Conservation (phyloP, 2,888 invertebrate species). For the Philonicus albiceps region DNA sequence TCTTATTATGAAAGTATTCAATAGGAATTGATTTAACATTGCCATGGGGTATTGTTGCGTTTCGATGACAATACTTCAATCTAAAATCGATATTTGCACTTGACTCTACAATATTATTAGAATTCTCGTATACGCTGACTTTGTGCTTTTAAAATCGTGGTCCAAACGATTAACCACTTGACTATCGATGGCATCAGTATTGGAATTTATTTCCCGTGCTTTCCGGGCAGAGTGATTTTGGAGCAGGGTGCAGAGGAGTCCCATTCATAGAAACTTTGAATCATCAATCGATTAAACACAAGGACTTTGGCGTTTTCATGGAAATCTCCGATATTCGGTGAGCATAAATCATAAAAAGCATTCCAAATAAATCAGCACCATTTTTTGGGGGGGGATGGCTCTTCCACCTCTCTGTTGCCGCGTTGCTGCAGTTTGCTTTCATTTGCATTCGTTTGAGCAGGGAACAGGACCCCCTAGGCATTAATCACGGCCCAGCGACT, state of each 20-base stretch:
- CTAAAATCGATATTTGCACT: no score
- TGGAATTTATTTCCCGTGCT: background rate
- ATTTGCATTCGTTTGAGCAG: conserved; percentile 4
- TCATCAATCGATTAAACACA: background rate
- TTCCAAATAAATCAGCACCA: background rate
- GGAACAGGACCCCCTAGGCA: background rate
- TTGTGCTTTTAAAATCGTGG: background rate
- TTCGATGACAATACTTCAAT: no score
- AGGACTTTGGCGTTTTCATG: background rate
- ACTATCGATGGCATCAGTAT: background rate
- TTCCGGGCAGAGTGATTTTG: background rate
- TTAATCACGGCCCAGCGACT: conserved; percentile 21
- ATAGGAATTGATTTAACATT: no score
- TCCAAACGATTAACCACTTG: background rate
- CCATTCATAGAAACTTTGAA: background rate
- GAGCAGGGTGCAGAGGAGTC: background rate
- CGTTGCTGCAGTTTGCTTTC: background rate
- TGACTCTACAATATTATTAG: background rate
- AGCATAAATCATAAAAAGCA: background rate
- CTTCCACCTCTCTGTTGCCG: background rate
- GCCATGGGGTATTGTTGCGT: no score
- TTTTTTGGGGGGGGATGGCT: background rate
- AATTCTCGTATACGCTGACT: background rate
- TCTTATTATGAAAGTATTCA: no score
- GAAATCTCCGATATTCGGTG: background rate